phyloP scores from a whole-genome alignment of 37 sponge, comb jelly and placozoan species.

The Ianthella basta region DNA sequence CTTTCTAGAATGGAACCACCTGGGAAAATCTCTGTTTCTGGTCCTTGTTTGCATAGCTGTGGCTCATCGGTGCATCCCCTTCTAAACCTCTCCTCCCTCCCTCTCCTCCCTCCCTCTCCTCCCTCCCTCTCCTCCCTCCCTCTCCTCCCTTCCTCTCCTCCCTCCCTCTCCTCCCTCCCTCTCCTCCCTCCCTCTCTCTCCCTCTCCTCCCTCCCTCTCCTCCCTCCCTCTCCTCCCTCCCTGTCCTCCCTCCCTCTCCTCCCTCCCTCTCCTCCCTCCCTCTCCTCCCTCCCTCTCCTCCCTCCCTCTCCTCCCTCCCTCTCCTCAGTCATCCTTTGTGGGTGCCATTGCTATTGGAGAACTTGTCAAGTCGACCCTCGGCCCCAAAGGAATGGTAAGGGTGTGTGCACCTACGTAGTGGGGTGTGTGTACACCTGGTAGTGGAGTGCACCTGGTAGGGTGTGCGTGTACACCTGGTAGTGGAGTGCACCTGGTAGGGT shows the following conservation, averaged over 20 bases:
- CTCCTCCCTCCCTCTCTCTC: not conserved
- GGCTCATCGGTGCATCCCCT: too few relatives aligned
- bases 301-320: not conserved
- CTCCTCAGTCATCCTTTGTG: conserved; percentile 83
- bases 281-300: not conserved
- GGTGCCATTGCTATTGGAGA: conserved; percentile 99
- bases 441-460: too few relatives aligned
- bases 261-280: not conserved
- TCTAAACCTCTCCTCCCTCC: not conserved
- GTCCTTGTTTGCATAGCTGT: too few relatives aligned
- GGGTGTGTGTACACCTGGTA: too few relatives aligned
- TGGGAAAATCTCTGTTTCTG: too few relatives aligned
- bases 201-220: too few relatives aligned
- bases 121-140: not conserved
- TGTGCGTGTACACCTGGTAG: too few relatives aligned
- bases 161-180: not conserved
- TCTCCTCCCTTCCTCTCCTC: not conserved
- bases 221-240: not conserved
- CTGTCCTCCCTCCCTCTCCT: not conserved
- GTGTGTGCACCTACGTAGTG: not conserved
- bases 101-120: not conserved
- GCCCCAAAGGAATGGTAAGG: conserved; percentile 98
- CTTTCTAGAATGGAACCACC: too few relatives aligned
- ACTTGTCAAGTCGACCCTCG: conserved; percentile 96
- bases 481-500: too few relatives aligned